These are phyloP conservation scores for Alviniconcha strummeri DNA, from an alignment of 2,888 invertebrate genomes.

Conservation along the genomic window DNA sequence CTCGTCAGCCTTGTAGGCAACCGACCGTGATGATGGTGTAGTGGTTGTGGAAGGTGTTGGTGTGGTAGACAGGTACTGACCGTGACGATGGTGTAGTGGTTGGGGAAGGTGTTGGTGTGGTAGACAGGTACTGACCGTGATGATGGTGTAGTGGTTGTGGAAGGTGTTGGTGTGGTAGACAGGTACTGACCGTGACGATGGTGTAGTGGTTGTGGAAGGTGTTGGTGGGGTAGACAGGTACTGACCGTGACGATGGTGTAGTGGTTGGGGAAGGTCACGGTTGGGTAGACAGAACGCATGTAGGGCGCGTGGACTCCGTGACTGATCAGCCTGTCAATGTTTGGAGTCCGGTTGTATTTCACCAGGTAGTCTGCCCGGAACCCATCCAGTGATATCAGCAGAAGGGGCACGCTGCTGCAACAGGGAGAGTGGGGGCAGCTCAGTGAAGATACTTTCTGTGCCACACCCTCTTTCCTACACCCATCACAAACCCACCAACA, in stretches of 20 bases:
- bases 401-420: slow-evolving; percentile 30
- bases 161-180: slow-evolving; percentile 70
- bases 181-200: slow-evolving; percentile 61
- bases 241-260: slow-evolving; percentile 62
- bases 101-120: slow-evolving; percentile 70
- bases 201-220: slow-evolving; percentile 70
- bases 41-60: slow-evolving; percentile 70
- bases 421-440: too few relatives aligned
- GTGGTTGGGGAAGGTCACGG: slow-evolving; percentile 69
- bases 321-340: slow-evolving; percentile 53
- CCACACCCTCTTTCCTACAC: too few relatives aligned
- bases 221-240: slow-evolving; percentile 67
- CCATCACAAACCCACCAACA: too few relatives aligned
- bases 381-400: slow-evolving; percentile 66
- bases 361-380: slow-evolving; percentile 65
- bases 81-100: slow-evolving; percentile 68
- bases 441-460: too few relatives aligned
- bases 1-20: too few relatives aligned
- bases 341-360: slow-evolving; percentile 66
- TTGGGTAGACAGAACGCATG: slow-evolving; percentile 67
- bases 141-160: slow-evolving; percentile 68
- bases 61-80: slow-evolving; percentile 63
- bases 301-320: slow-evolving; percentile 64
- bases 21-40: slow-evolving; percentile 62
- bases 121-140: slow-evolving; percentile 64